Evolutionary conservation across 2,797 vertebrate species (phyloP), one percentile per base, ranked within the genome.

Genomic region (Percopsis omiscomaycus): DNA sequence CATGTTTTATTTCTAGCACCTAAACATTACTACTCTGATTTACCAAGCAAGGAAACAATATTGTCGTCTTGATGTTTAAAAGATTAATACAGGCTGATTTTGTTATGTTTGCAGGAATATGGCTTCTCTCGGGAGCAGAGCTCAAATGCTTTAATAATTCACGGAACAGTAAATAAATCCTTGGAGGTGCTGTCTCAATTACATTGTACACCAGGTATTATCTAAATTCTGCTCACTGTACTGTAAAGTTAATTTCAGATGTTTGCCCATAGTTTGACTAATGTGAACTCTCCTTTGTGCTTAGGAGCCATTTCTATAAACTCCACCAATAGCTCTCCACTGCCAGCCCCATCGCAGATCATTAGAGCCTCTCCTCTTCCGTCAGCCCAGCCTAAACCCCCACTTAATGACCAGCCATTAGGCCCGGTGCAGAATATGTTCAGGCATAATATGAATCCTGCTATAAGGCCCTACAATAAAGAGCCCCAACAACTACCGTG

Each of bases 101-200:
- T 73, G 12, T 14, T 73, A 69, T 59, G 59, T 1, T 69, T 75
- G 29, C 77, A 94, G 93, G 88, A 59, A 12, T 84, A 75, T 37
- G 92, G 92, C 44, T 93, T 86, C 67, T 83, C 86, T 27, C 72
- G 77, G 61, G 89, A 93, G 64, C 91, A 93, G 78, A 92, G 93
- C 75, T 83, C 87, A 46, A 91, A 92, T 27, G 91, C 92, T 74
- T 85, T 93, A 80, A 88, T 92, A 69, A 88, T 92, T 70, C 85
- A 93, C 16, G 90, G 90, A 46, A 92, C 88, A 1, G 77, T 93
- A 27, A 51, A 88, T 64, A 89, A 89, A 22, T 88, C 92, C 0
- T 59, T 86, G 52, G 84, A 89, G 55, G 88, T 82, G 16, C 78
- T 93, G 58, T 85, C 84, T 49, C 78, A 64, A 15, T 76, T 92